Conservation (phyloP, 35 echinoderm and acorn worm genomes). For the Ophiothrix spiculata region DNA sequence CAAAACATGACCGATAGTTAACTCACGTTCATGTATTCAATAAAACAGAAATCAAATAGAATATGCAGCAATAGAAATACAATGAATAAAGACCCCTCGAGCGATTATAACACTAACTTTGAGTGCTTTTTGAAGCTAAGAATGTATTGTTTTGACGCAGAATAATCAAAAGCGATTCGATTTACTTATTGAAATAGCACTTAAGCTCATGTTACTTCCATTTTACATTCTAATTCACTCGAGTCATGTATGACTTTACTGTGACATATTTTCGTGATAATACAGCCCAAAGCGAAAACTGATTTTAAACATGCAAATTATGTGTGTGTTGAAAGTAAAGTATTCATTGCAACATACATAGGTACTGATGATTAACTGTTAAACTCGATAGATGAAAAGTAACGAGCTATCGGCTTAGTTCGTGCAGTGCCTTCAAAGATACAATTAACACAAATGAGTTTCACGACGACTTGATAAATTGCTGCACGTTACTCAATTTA, state of each 20-base stretch:
- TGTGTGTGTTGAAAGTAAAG: background rate
- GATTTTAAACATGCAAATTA: conserved; percentile 14
- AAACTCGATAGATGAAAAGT: background rate
- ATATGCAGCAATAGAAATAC: background rate
- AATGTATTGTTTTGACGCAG: background rate
- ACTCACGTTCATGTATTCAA: background rate
- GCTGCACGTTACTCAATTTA: conserved; percentile 12
- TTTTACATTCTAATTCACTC: background rate
- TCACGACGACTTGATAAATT: background rate
- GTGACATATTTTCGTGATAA: conserved; percentile 3
- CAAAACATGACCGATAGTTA: background rate
- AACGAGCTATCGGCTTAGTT: background rate
- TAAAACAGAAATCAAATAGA: background rate
- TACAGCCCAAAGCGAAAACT: background rate
- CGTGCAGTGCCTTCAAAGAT: background rate
- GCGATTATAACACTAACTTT: background rate
- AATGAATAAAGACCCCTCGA: background rate
- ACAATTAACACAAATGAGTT: background rate
- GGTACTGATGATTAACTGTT: background rate
- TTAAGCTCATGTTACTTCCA: background rate
- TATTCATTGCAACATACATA: background rate
- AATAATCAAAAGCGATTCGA: background rate
- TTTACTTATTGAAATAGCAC: background rate
- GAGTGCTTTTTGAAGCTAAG: background rate
- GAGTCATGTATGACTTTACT: background rate